Conservation (phyloP, 2,888 invertebrate genomes). For the Ennomos fuscantarius region DNA sequence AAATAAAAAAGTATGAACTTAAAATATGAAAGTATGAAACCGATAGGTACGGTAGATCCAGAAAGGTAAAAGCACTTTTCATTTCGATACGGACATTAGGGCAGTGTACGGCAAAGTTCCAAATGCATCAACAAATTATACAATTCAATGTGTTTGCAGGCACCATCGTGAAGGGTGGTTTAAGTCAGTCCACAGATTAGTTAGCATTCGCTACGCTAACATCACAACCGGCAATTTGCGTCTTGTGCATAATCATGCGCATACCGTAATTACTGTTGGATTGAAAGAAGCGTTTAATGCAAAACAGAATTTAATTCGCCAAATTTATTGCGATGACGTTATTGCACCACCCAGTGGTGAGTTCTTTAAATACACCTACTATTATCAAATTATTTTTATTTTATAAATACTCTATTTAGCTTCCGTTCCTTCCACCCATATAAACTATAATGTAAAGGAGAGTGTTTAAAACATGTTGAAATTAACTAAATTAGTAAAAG, state of each 20-base stretch:
- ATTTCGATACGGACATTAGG: slow-evolving; percentile 1
- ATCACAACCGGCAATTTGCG: slow-evolving; percentile 60
- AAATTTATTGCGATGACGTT: slow-evolving; percentile 33
- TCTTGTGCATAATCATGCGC: slow-evolving; percentile 48
- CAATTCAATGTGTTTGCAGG: slow-evolving; percentile 67
- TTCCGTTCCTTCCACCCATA: no score
- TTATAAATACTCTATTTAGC: no score
- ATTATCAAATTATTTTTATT: no score
- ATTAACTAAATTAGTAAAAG: no score
- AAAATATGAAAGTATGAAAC: no score
- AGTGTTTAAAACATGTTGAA: no score
- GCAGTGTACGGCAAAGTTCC: slow-evolving; percentile 3
- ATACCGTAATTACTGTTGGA: slow-evolving; percentile 59
- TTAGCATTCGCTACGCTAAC: slow-evolving; percentile 14
- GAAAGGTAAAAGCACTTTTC: background rate
- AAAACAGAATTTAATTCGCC: slow-evolving; percentile 32
- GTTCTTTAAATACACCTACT: slow-evolving; percentile 9
- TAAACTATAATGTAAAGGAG: no score
- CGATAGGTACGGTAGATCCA: background rate
- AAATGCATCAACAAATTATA: slow-evolving; percentile 55
- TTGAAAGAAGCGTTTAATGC: slow-evolving; percentile 51
- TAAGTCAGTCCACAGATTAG: slow-evolving; percentile 44
- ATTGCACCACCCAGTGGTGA: slow-evolving; percentile 20
- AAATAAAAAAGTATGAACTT: no score
- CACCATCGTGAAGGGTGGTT: slow-evolving; percentile 58